phyloP scores from a whole-genome alignment of 2,888 invertebrate genomes.

The Alcis repandata region DNA sequence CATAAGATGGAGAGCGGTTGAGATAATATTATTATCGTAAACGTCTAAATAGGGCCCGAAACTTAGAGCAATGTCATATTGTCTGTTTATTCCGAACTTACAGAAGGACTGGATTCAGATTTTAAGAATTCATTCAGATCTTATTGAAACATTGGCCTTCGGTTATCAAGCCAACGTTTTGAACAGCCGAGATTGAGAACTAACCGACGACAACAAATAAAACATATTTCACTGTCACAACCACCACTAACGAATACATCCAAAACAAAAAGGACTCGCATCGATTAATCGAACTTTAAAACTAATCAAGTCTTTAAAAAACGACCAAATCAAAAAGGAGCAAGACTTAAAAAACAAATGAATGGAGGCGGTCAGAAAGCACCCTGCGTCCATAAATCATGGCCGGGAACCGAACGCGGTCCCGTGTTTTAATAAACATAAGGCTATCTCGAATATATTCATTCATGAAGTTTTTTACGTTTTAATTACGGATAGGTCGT shows the following conservation, averaged over 20 bases:
- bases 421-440: slow-evolving; percentile 82
- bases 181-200: background rate
- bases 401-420: slow-evolving; percentile 71
- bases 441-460: slow-evolving; percentile 73
- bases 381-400: slow-evolving; percentile 80
- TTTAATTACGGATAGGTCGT: slow-evolving; percentile 80
- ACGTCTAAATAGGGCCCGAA: too few relatives aligned
- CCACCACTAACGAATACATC: slow-evolving; percentile 41
- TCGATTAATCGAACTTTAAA: slow-evolving; percentile 76
- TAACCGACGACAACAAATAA: slow-evolving; percentile 27
- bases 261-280: slow-evolving; percentile 58
- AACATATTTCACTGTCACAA: slow-evolving; percentile 37
- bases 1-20: too few relatives aligned
- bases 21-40: too few relatives aligned
- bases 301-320: slow-evolving; percentile 82
- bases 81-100: too few relatives aligned
- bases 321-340: slow-evolving; percentile 45
- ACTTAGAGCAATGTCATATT: too few relatives aligned
- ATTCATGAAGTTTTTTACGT: slow-evolving; percentile 80
- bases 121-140: too few relatives aligned
- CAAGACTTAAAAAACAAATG: slow-evolving; percentile 79
- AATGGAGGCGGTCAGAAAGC: slow-evolving; percentile 75
- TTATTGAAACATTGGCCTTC: background rate
- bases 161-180: background rate
- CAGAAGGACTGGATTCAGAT: too few relatives aligned